These are phyloP conservation scores for Paguma larvata DNA, from an alignment of 2,797 vertebrate genomes.

Conservation along the genomic window DNA sequence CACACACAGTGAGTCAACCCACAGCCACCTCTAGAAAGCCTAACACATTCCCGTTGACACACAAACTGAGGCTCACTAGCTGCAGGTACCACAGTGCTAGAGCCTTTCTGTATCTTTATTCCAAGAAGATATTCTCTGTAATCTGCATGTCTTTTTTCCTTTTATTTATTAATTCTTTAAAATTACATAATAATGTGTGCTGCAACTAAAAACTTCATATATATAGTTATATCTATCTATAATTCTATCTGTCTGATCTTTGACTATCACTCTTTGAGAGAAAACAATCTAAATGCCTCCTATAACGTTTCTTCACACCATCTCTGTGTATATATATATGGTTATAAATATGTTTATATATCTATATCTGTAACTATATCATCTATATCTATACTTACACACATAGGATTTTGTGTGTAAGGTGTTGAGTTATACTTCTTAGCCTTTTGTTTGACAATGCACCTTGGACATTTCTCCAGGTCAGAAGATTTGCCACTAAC, in stretches of 20 bases:
- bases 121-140: neutral
- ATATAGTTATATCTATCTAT: neutral
- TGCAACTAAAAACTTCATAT: neutral
- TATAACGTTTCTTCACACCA: neutral
- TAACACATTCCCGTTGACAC: neutral
- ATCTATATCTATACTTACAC: neutral
- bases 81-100: neutral
- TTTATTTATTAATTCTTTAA: constrained; percentile 8
- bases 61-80: neutral
- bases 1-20: neutral
- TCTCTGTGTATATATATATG: neutral
- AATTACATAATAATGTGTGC: neutral
- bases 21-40: accelerated
- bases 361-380: neutral
- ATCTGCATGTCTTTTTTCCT: neutral
- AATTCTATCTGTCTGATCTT: neutral
- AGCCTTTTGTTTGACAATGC: neutral
- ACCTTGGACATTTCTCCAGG: neutral
- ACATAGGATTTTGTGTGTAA: neutral
- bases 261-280: neutral
- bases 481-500: neutral
- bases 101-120: neutral
- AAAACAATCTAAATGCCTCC: neutral
- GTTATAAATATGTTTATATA: neutral
- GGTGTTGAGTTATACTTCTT: neutral